Base-by-base conservation (phyloP, 2,113 vertebrate genomes). In the Poeciliopsis prolifica region DNA sequence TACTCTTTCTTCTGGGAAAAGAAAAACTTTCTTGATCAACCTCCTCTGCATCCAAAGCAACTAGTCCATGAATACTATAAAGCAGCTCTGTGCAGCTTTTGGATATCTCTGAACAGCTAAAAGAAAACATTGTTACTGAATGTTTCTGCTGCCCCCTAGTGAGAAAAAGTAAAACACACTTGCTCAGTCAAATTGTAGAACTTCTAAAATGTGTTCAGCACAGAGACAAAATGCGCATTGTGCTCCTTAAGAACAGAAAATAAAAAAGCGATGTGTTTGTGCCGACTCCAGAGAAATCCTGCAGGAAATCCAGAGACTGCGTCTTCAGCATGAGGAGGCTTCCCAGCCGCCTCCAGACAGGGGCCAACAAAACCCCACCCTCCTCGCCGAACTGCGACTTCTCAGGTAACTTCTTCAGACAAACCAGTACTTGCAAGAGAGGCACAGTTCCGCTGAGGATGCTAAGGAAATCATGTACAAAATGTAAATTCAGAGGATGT, bases 221-320 rank as follows among this genome's bases (percentile, higher is more conserved):
- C 51, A 24, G 24, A 58, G 9, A 24, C 5, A 9, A 58, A 58
- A 58, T 58, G 19, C 42, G 17, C 42, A 44, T 19, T 54, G 19
- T 54, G 51, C 22, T 54, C 51, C 51, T 22, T 54, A 5, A 54
- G 51, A 58, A 58, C 51, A 58, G 51, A 24, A 74, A 42, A 22
- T 68, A 12, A 2, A 48, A 0, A 24, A 48, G 7, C 22, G 24
- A 13, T 60, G 5, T 80, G 26, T 75, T 58, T 89, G 77, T 67
- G 30, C 79, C 64, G 90, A 71, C 64, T 72, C 68, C 89, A 99
- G 98, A 94, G 98, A 99, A 95, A 99, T 99, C 90, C 93, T 99
- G 82, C 98, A 97, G 92, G 98, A 99, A 95, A 99, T 99, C 86
- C 98, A 99, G 92, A 95, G 97, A 64, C 93, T 99, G 88, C 93